These are phyloP conservation scores for Coluber constrictor DNA, from an alignment of 2,797 vertebrate genomes.

Conservation along the genomic window DNA sequence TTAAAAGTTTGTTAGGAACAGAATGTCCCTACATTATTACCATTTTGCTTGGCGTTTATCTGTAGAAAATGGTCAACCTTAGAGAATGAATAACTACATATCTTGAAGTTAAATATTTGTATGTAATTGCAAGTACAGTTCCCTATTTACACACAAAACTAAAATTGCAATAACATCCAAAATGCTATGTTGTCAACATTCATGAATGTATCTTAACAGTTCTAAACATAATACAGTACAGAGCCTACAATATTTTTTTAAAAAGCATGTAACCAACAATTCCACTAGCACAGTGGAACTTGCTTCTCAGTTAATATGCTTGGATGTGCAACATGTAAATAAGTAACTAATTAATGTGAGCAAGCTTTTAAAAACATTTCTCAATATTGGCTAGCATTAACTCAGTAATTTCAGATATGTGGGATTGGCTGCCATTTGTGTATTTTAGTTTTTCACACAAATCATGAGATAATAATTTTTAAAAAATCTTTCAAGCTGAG, in stretches of 20 bases:
- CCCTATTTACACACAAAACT: background rate
- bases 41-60: background rate
- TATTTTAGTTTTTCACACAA: background rate
- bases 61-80: background rate
- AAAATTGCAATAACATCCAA: background rate
- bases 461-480: background rate
- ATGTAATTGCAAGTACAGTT: background rate
- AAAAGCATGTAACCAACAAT: background rate
- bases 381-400: background rate
- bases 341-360: background rate
- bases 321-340: background rate
- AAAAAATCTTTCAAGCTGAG: background rate
- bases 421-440: background rate
- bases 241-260: background rate
- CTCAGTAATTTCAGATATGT: background rate
- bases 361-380: background rate
- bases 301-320: background rate
- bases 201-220: background rate
- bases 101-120: slow-evolving; percentile 5
- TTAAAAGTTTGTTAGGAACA: background rate
- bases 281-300: background rate
- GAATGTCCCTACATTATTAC: background rate
- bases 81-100: background rate
- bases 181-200: background rate
- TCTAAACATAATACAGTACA: background rate